Evolutionary conservation across 2,888 invertebrate genomes (phyloP), one percentile per base, ranked within the genome.

Genomic region (Pristionchus exspectatus): DNA sequence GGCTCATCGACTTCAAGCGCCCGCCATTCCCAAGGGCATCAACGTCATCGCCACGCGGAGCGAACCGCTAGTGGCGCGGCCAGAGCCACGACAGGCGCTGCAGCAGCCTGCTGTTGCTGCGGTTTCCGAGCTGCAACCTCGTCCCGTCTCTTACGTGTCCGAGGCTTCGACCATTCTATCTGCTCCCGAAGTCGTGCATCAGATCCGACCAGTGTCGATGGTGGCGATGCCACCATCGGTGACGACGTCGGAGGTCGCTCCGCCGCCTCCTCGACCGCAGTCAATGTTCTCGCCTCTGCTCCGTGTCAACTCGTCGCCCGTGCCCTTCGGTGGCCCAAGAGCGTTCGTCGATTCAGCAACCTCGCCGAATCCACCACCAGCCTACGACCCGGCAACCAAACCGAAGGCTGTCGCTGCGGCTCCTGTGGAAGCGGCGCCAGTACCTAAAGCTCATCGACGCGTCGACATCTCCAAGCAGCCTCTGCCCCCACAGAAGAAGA

Each of bases 381-480:
- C 72, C 38, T 90, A 90, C 54, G 85, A 85, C 50, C 87, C 90
- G 2, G 3, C 69, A 21, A 85, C 84, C 33, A 69, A 69, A 50
- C 89, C 89, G 16, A 56, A 69, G 5, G 50, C 24, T 24, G 50
- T 27, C 5, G 81, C 81, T 16, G 27, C 18, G 5, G 50, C 44
- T 5, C 54, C 66, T 2, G 38, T 38, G 5, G 44, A n/a, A 9
- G 44, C 50, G 0, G 4, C 77, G 1, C 44, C 77, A 7, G n/a
- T 14, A 18, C 87, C 63, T 33, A 27, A 72, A n/a, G n/a, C 66
- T 9, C 63, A 69, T 24, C 30, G 56, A 9, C 87, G 84, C 5
- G 83, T 84, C 24, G 89, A 84, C 74, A 85, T 89, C 66, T 84
- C 89, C 30, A 83, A 83, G 54, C 84, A 89, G 74, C 27, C 50